Percentiles rank a stretch among this genome's conserved stretches.
These are phyloP conservation scores for Calcarius lapponicus DNA, from an alignment of 2,797 vertebrate genomes.

Conservation along the genomic window DNA sequence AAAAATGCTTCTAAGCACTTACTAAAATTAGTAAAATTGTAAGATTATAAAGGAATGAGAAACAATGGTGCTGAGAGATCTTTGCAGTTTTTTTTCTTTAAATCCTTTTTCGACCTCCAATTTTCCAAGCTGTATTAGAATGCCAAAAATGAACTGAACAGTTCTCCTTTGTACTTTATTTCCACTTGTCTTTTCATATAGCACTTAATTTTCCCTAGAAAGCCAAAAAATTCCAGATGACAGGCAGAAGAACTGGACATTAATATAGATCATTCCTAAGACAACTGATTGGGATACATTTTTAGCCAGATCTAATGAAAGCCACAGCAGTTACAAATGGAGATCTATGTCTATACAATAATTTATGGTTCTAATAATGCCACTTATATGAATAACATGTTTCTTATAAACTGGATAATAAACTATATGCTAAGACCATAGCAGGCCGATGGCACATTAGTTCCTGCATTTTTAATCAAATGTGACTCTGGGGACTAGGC, in stretches of 20 bases:
- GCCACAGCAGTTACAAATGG: not conserved
- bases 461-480: conserved; percentile 63
- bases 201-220: not conserved
- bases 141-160: not conserved
- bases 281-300: not conserved
- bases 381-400: conserved; percentile 56
- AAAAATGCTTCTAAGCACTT: not conserved
- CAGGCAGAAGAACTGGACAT: conserved; percentile 14
- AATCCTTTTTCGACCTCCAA: not conserved
- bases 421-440: conserved; percentile 29
- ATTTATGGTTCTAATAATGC: conserved; percentile 60
- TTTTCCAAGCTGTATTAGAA: not conserved
- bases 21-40: not conserved
- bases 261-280: conserved; percentile 24
- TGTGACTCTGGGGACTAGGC: not conserved
- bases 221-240: not conserved
- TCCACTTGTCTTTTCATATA: not conserved
- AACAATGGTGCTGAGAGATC: not conserved
- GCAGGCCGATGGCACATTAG: not conserved
- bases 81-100: not conserved
- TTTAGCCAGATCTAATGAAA: conserved; percentile 32
- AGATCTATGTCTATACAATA: not conserved
- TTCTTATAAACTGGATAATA: conserved; percentile 64
- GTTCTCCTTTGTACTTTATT: not conserved
- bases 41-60: not conserved